These are phyloP conservation scores for Monopis laevigella DNA, from an alignment of 2,888 invertebrate genomes.

Conservation along the genomic window DNA sequence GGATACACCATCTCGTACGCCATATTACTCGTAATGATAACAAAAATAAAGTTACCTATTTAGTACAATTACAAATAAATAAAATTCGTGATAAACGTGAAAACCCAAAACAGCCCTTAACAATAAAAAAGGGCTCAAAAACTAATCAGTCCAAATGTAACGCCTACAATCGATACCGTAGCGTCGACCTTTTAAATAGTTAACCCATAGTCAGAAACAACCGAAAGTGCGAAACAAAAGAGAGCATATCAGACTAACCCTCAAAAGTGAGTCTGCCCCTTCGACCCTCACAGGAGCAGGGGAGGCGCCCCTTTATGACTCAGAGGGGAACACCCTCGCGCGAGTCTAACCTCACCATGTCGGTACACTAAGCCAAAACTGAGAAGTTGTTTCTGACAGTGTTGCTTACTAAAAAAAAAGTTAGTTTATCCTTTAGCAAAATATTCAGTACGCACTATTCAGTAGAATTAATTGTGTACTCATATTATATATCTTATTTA, in stretches of 20 bases:
- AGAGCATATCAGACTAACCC: slow-evolving; percentile 64
- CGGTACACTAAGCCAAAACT: background rate
- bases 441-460: too few relatives aligned
- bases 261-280: slow-evolving; percentile 62
- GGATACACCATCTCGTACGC: too few relatives aligned
- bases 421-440: too few relatives aligned
- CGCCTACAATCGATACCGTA: background rate
- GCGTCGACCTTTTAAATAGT: slow-evolving; percentile 20
- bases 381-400: background rate
- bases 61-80: too few relatives aligned
- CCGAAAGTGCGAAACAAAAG: slow-evolving; percentile 57
- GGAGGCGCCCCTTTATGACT: slow-evolving; percentile 66
- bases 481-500: too few relatives aligned
- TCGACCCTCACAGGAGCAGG: slow-evolving; percentile 63
- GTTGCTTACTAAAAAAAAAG: background rate
- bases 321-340: slow-evolving; percentile 64
- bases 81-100: too few relatives aligned
- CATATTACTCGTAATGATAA: too few relatives aligned
- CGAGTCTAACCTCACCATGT: slow-evolving; percentile 21
- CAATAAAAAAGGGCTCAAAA: too few relatives aligned
- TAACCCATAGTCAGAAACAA: slow-evolving; percentile 21
- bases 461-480: too few relatives aligned
- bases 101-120: too few relatives aligned
- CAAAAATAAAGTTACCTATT: too few relatives aligned
- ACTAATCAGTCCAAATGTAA: too few relatives aligned